Evolutionary conservation across 2,888 invertebrate species (phyloP).

Genomic region (Cepaea hortensis): DNA sequence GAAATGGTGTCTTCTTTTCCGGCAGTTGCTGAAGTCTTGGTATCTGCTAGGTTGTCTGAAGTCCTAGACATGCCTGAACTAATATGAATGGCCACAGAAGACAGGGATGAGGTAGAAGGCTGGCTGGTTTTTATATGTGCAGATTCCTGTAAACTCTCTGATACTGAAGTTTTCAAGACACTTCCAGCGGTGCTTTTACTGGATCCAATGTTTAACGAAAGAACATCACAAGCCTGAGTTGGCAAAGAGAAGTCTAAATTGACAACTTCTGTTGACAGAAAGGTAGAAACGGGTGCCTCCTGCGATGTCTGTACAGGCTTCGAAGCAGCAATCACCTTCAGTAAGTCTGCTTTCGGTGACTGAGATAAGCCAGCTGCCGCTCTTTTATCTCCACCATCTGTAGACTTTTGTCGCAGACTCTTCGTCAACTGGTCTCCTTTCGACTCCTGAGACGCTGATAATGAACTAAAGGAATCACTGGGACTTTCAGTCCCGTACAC

Average conservation of each 20-base stretch:
- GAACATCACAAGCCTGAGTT: conserved; percentile 1
- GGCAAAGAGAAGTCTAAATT: conserved; percentile 30
- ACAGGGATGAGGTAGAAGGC: background rate
- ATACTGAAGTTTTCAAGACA: background rate
- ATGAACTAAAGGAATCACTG: conserved; percentile 22
- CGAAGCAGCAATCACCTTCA: background rate
- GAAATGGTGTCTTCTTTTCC: conserved; percentile 17
- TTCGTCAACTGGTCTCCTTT: background rate
- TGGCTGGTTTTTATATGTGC: background rate
- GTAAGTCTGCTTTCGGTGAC: background rate
- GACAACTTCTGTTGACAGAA: conserved; percentile 32
- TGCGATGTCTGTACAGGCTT: background rate
- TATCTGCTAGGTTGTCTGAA: conserved; percentile 7
- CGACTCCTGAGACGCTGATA: conserved; percentile 20
- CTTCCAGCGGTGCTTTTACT: background rate
- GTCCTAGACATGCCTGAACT: background rate
- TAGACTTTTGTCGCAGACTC: background rate
- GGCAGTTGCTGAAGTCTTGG: conserved; percentile 3
- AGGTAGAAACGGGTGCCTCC: background rate
- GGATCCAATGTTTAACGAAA: background rate
- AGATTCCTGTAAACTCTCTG: background rate
- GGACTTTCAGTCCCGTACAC: background rate
- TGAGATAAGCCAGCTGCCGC: background rate
- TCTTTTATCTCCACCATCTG: conserved; percentile 2
- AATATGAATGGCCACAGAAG: background rate